phyloP scores from a whole-genome alignment of 2,113 vertebrate species.

The Grammomys surdaster region DNA sequence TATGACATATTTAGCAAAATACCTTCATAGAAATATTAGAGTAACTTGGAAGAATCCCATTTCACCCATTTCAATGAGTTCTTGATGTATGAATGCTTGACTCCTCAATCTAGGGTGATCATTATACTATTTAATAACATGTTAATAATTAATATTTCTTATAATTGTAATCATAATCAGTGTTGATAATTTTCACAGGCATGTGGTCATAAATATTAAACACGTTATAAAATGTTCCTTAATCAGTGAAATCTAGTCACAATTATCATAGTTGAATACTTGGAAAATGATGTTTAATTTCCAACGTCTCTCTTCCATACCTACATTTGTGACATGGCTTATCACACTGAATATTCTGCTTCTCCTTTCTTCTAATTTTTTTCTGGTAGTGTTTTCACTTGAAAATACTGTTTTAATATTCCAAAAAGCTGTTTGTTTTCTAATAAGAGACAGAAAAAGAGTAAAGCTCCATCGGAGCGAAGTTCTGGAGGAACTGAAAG shows the following conservation, averaged over 20 bases:
- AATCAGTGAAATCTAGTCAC: not conserved
- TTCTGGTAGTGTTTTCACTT: not conserved
- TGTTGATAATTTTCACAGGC: not conserved
- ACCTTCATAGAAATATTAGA: not conserved
- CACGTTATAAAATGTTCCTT: not conserved
- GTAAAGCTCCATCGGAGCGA: fast-evolving
- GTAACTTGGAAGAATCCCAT: not conserved
- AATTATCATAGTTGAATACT: not conserved
- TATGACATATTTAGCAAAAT: not conserved
- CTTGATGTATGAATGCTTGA: not conserved
- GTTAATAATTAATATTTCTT: not conserved
- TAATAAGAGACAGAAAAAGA: not conserved
- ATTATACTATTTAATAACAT: slow-evolving; percentile 9
- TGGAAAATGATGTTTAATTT: not conserved
- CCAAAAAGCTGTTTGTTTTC: not conserved
- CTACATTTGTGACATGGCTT: not conserved
- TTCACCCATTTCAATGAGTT: not conserved
- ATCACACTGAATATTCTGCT: not conserved
- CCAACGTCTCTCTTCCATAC: not conserved
- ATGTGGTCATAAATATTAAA: slow-evolving; percentile 22
- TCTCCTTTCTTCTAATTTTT: not conserved
- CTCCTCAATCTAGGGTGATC: not conserved
- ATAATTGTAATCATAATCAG: not conserved
- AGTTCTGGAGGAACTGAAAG: not conserved
- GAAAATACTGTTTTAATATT: not conserved